Evolutionary conservation across 2,113 vertebrate genomes (phyloP), one percentile per base, ranked within the genome.

Genomic region (Pycnonotus jocosus): DNA sequence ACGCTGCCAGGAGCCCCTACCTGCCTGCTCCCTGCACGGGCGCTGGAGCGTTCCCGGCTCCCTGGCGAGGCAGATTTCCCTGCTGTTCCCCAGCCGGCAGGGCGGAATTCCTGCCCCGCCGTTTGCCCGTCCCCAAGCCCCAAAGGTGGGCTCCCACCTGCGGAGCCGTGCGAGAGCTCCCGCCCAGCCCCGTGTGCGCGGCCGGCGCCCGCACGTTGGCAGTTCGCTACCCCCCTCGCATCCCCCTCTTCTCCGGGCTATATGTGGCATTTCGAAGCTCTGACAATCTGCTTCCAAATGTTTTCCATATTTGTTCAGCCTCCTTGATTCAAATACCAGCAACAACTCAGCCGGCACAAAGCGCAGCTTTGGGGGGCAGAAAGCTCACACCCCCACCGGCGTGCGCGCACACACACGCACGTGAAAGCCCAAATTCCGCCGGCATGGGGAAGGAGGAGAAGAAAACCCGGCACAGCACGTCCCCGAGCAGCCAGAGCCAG

Each of bases 291-390:
- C 97, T 98, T 98, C 98, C 98, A 98, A 98, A 99, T 98, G 98
- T 98, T 99, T 99, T 99, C 99, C 99, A 99, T 99, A 99, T 99
- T 99, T 99, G 99, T 99, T 98, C 99, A 99, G 98, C 97, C 98
- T 98, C 97, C 97, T 97, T 94, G 97, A 97, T 97, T 98, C 98
- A 98, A 98, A 98, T 97, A 98, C 98, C 98, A 93, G 97, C 92
- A 94, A 92, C 51, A 72, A 95, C 91, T 94, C 97, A 40, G 95
- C 90, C 98, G 92, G 95, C 96, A 93, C 96, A 90, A 90, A 69
- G 97, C 92, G 50, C 78, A 85, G 91, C 92, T 93, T 74, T 38
- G 66, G 94, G 93, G 97, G 96, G 65, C 66, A 71, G 54, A 72
- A 72, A 76, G 10, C 62, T 47, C 53, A 8, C 85, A 6, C 44